Evolutionary conservation across 2,888 invertebrate species (phyloP).

Genomic region (Philonicus albiceps): DNA sequence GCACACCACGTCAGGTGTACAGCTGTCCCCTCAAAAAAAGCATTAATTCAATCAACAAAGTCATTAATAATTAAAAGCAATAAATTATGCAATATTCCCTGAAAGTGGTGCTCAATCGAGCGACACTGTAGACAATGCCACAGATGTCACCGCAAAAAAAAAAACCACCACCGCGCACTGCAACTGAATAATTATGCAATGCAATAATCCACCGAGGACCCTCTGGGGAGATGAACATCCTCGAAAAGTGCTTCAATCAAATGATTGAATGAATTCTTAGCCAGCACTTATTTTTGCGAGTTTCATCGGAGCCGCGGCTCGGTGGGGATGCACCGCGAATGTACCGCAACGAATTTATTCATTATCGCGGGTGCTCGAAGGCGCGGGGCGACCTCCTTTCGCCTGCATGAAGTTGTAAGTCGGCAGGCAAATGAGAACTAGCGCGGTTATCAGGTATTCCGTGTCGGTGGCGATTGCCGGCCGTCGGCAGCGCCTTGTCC

Average conservation of each 20-base stretch:
- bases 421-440: slow-evolving; percentile 32
- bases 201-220: not conserved
- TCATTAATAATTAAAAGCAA: not conserved
- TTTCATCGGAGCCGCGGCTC: not conserved
- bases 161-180: not conserved
- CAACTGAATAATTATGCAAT: not conserved
- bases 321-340: not conserved
- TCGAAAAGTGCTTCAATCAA: not conserved
- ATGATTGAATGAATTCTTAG: slow-evolving; percentile 15
- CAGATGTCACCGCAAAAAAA: not conserved
- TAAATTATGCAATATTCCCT: not conserved
- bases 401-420: slow-evolving; percentile 29
- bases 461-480: not conserved
- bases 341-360: not conserved
- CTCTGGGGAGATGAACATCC: slow-evolving; percentile 21
- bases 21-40: not conserved
- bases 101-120: not conserved
- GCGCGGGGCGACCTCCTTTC: not conserved
- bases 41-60: not conserved
- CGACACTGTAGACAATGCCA: not conserved
- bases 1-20: not conserved
- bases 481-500: not conserved
- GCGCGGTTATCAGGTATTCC: slow-evolving; percentile 30
- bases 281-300: slow-evolving; percentile 10
- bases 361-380: slow-evolving; percentile 2